A percentile compares a stretch with the other conserved stretches of the same genome.
These are phyloP conservation scores for Atrina japonica DNA, from an alignment of 2,888 invertebrate genomes.

Conservation along the genomic window DNA sequence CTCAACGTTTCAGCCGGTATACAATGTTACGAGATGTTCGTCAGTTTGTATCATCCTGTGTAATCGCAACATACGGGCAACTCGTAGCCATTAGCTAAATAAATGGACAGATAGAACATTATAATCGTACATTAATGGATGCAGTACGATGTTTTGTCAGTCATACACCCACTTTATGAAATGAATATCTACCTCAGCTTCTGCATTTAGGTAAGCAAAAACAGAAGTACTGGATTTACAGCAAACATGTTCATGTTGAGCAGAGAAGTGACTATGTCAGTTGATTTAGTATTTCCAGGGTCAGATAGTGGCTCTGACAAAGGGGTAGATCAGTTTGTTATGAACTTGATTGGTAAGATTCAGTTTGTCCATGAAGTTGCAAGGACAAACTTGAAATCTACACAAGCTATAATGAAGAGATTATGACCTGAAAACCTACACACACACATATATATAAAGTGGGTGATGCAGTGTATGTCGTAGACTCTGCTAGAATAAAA, in stretches of 20 bases:
- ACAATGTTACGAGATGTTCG: too few species aligned
- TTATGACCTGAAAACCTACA: too few species aligned
- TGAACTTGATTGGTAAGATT: not conserved
- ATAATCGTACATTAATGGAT: not conserved
- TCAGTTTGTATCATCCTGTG: too few species aligned
- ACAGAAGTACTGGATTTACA: slow-evolving; percentile 3
- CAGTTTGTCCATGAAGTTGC: slow-evolving; percentile 3
- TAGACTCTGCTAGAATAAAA: too few species aligned
- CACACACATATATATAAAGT: too few species aligned
- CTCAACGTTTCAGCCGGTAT: too few species aligned
- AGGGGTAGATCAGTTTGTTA: not conserved
- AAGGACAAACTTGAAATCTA: not conserved
- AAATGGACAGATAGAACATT: not conserved
- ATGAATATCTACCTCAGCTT: not conserved
- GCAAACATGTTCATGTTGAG: not conserved
- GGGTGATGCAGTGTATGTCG: too few species aligned
- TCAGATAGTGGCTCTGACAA: not conserved
- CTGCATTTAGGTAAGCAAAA: too few species aligned
- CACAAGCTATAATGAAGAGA: too few species aligned
- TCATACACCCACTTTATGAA: not conserved
- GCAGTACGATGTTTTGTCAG: not conserved
- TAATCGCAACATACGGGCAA: too few species aligned
- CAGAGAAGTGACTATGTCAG: not conserved
- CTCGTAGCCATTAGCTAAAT: too few species aligned
- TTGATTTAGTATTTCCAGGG: not conserved